Evolutionary conservation across 2,113 vertebrate genomes (phyloP), one percentile per base, ranked within the genome.

Genomic region (Elachura formosa): DNA sequence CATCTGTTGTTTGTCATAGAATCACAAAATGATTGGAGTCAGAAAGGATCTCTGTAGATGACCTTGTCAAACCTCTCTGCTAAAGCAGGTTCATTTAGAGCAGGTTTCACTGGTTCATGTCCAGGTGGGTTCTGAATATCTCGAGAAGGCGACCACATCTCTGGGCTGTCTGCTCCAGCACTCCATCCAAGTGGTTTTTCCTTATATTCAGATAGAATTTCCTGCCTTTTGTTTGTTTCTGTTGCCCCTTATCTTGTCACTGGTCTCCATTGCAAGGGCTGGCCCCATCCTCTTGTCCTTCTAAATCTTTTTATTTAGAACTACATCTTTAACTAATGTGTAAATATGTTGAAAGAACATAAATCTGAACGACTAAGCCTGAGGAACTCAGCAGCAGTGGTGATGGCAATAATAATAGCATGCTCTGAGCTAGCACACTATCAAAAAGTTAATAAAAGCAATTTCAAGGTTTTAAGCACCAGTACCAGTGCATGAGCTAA

Each of bases 1-100:
- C 54, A 85, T 89, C 84, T 89, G 56, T 12, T 68, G 28, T 64
- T 74, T 93, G 49, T 64, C 85, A 64, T 31, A 51, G 31, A 73
- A 58, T 56, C 43, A 20, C 58, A 64, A 38, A 64, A 36, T 28
- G 12, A 14, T 24, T 56, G 43, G 33, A 46, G 51, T 33, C 28
- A 49, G 36, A 64, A 56, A 49, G 12, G 12, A 43, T 15, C 14
- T 51, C 76, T 73, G 58, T 26, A 64, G 31, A 33, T 28, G 36
- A 49, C 23, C 31, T 36, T 9, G 31, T 18, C 1, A 3, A 79
- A 19, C 3, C 6, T 14, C 49, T 72, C 31, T 36, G 23, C 43
- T 38, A 28, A 28, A 33, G 26, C 10, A 56, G 34, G 17, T 25
- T 71, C 14, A 26, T 41, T 41, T 26, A 23, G 17, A 49, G 20